Base-by-base conservation (phyloP, 2,888 invertebrate species). In the Hypena proboscidalis region DNA sequence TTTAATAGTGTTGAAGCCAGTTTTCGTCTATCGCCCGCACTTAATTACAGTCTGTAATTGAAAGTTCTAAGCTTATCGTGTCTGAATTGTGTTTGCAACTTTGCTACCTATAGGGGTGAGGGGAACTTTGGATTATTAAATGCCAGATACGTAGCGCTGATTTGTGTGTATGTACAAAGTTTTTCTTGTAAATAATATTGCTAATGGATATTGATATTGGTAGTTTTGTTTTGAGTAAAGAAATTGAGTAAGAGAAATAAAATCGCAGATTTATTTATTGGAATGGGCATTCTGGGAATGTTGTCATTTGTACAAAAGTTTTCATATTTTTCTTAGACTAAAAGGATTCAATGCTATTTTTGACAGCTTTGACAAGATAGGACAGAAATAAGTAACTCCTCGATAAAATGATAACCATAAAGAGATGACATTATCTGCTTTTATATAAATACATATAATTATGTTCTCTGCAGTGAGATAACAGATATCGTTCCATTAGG, bases 1-100 rank as follows among this genome's bases (percentile, higher is more conserved):
- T 86, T 83, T 80, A 80, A 85, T 85, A 82, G 82, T 77, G 81
- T 71, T 59, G 73, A 77, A 69, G 80, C 77, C 69, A 65, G 76
- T 71, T 74, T 70, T 43, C 75, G 70, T 78, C 78, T 54, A 54
- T 49, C 48, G 70, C 72, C 67, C 73, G 67, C 82, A 81, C 82
- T 84, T 86, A 86, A 89, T 88, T 88, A 83, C 80, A 74, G 70
- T 70, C 58, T 51, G 68, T 85, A 86, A 86, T 86, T 85, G 85
- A 88, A 87, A 85, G 80, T 85, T 84, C 44, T 58, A 38, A 70
- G 67, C 71, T 73, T 73, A 77, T 77, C 72, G 73, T 67, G 75
- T 71, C 75, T 76, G 44, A 65, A 55, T 48, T 62, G 58, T 57
- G 38, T 42, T 39, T 38, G 45, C 26, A 53, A 53, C 35, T n/a